A percentile compares a stretch with the other conserved stretches of the same genome.
These are phyloP conservation scores for Pseudochirops corinnae DNA, from an alignment of 2,797 vertebrate species.

Conservation along the genomic window DNA sequence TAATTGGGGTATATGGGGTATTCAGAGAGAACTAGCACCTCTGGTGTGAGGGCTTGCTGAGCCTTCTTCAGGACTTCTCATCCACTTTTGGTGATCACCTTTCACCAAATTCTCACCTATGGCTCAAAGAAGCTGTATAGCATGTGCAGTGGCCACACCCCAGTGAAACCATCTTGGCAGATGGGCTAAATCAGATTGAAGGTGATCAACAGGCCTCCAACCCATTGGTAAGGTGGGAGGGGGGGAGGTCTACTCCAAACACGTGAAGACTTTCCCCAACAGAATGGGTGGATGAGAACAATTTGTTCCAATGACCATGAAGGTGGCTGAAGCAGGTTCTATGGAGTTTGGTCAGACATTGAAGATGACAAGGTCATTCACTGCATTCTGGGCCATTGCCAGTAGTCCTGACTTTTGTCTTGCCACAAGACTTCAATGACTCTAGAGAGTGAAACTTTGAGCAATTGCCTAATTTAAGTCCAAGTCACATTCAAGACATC, in stretches of 20 bases:
- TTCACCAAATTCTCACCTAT: not conserved
- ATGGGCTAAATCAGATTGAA: not conserved
- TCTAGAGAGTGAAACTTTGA: not conserved
- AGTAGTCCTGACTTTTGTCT: not conserved
- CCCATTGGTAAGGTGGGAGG: not conserved
- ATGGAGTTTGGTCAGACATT: not conserved
- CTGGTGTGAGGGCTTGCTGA: too few species aligned
- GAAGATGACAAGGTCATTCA: not conserved
- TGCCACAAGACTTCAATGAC: not conserved
- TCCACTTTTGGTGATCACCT: not conserved
- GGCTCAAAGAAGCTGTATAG: not conserved
- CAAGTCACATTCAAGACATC: not conserved
- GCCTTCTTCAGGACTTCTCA: too few species aligned
- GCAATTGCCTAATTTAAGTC: not conserved
- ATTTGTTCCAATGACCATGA: not conserved
- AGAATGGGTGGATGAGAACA: not conserved
- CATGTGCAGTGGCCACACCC: not conserved
- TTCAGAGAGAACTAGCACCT: not conserved
- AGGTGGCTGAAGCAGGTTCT: not conserved
- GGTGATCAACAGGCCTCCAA: not conserved
- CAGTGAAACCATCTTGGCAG: not conserved
- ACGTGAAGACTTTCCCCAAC: not conserved
- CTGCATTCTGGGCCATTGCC: not conserved
- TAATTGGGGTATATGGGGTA: not conserved
- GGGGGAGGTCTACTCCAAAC: too few species aligned